A percentile compares a stretch with the other conserved stretches of the same genome.
Evolutionary conservation across 2,888 invertebrate genomes (phyloP).

Genomic region (Drosophila incognita): DNA sequence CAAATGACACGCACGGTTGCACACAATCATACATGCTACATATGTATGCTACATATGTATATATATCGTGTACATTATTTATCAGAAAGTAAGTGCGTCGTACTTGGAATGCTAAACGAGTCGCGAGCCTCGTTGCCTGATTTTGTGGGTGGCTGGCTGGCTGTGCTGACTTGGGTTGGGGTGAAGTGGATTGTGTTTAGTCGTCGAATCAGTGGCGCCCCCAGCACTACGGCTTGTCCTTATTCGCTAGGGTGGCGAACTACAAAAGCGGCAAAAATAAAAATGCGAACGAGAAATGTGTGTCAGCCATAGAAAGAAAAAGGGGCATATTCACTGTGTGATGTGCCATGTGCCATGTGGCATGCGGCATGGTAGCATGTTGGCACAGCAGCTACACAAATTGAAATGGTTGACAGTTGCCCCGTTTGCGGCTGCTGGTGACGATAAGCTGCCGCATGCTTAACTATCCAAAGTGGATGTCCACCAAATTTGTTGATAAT

Average conservation of each 20-base stretch:
- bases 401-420: conserved; percentile 66
- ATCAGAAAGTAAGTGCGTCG: conserved; percentile 57
- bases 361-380: background rate
- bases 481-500: background rate
- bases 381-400: conserved; percentile 28
- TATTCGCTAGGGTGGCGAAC: conserved; percentile 25
- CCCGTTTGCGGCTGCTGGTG: background rate
- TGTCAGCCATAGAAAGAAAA: conserved; percentile 43
- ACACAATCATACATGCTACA: conserved; percentile 17
- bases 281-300: conserved; percentile 55
- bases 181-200: conserved; percentile 28
- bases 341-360: conserved; percentile 1
- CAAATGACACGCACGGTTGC: conserved; percentile 32
- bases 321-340: conserved; percentile 7
- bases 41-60: conserved; percentile 2
- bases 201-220: conserved; percentile 9
- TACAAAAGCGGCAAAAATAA: conserved; percentile 13
- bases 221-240: conserved; percentile 2
- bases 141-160: conserved; percentile 27
- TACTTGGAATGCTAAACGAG: conserved; percentile 45
- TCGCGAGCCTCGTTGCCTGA: conserved; percentile 27
- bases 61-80: conserved; percentile 57
- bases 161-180: background rate
- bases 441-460: conserved; percentile 6
- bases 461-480: background rate